Evolutionary conservation across 2,113 vertebrate genomes (phyloP), one percentile per base, ranked within the genome.

Genomic region (Colossoma macropomum): DNA sequence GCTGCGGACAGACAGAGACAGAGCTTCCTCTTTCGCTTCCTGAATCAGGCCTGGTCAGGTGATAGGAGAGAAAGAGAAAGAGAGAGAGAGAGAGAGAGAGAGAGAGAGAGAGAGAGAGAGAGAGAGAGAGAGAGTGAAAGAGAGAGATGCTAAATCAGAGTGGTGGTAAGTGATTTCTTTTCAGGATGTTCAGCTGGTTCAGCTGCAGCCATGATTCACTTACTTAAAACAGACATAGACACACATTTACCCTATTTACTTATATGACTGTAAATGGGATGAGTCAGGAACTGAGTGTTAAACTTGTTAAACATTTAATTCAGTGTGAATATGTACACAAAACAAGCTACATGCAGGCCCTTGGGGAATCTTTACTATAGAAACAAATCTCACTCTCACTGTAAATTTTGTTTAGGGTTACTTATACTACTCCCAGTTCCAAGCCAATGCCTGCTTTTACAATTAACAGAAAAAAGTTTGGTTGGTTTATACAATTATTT

Each of bases 11-110:
- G 92, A 91, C 90, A 93, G 91, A 91, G 91, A 90, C 80, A 86
- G 45, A 8, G 87, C 93, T 94, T 95, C 94, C 93, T 95, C 93
- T 95, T 94, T 94, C 93, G 93, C 92, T 94, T 94, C 93, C 92
- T 92, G 92, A 87, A 92, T 92, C 89, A 84, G 90, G 89, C 90
- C 89, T 89, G 91, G 92, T 93, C 92, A 94, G 93, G 93, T 94
- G 93, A 93, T 91, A 93, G 90, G 90, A 92, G 91, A 93, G 90
- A 86, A 90, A 83, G 88, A 56, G 82, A 79, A 59, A 79, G 88
- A 79, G 88, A 89, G 91, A 84, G 89, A 90, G 92, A 91, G 91
- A 90, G 92, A 92, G 82, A 59, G 65, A 90, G 80, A 7, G 7
- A 38, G 34, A 3, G 34, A 38, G 34, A 38, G 34, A 38, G 34